Conservation (phyloP, 1,140 invertebrate genomes). For the Drosophila saltans region DNA sequence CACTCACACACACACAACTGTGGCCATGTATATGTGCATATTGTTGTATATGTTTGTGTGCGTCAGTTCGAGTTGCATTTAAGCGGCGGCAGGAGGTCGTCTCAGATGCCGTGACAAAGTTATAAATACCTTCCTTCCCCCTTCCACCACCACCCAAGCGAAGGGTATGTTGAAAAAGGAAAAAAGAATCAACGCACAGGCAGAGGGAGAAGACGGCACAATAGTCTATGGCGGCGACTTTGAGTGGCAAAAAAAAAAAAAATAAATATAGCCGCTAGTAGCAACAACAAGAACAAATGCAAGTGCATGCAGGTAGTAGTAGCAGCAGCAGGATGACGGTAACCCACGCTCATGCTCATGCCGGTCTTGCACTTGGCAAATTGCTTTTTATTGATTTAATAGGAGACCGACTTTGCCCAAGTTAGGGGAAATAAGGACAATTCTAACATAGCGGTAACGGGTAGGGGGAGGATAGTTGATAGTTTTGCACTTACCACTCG, state of each 20-base stretch:
- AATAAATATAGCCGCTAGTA: constrained; percentile 36
- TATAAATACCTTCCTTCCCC: constrained; percentile 47
- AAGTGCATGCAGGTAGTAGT: constrained; percentile 59
- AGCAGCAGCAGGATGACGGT: constrained; percentile 55
- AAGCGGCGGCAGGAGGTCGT: constrained; percentile 15
- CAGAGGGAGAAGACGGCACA: constrained; percentile 17
- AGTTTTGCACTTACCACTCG: constrained; percentile 87
- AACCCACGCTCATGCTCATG: constrained; percentile 54
- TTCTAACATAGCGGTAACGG: neutral
- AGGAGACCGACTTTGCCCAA: constrained; percentile 32
- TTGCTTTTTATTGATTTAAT: constrained; percentile 80
- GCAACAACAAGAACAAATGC: constrained; percentile 33
- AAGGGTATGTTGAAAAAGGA: constrained; percentile 15
- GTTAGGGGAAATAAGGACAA: neutral
- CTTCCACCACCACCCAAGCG: neutral
- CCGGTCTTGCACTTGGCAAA: constrained; percentile 66
- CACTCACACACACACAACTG: too few relatives aligned
- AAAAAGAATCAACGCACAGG: constrained; percentile 38
- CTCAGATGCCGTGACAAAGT: constrained; percentile 47
- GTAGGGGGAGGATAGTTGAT: constrained; percentile 8
- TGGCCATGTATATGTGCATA: neutral
- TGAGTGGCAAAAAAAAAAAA: constrained; percentile 53
- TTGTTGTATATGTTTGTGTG: neutral
- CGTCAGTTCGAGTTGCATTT: constrained; percentile 1
- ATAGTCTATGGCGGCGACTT: constrained; percentile 36